Evolutionary conservation across 2,113 vertebrate species (phyloP).

Genomic region (Macaca mulatta): DNA sequence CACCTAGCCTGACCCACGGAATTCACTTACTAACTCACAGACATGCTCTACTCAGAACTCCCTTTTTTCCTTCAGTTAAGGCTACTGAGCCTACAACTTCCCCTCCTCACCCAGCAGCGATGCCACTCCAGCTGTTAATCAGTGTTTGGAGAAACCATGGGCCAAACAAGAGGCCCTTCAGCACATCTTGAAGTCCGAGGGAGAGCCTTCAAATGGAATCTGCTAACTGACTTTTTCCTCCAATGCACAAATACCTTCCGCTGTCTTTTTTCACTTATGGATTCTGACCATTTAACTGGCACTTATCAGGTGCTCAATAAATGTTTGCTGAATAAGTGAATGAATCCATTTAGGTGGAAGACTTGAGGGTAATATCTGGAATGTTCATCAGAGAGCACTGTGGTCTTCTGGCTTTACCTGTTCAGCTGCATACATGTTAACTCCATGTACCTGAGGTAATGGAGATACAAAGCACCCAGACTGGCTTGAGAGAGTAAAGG

Average conservation of each 20-base stretch:
- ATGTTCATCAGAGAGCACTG: neutral
- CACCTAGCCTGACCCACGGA: neutral
- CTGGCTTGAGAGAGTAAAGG: neutral
- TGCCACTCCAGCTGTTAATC: neutral
- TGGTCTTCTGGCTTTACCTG: neutral
- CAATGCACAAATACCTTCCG: neutral
- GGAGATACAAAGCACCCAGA: neutral
- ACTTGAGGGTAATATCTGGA: neutral
- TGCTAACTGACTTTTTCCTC: neutral
- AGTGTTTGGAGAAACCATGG: neutral
- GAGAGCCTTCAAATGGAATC: neutral
- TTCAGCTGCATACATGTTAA: neutral
- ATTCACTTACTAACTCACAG: neutral
- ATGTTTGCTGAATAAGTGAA: neutral
- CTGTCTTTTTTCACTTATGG: neutral
- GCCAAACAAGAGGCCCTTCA: neutral
- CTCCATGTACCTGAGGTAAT: neutral
- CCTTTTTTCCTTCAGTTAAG: neutral
- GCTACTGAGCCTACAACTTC: neutral
- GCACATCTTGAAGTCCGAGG: neutral
- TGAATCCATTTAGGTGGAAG: neutral
- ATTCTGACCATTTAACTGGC: neutral
- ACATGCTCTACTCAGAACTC: neutral
- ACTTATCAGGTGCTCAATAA: neutral
- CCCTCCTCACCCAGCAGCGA: neutral